Conservation (phyloP, 2,888 invertebrate species). For the Cinara cedri region DNA sequence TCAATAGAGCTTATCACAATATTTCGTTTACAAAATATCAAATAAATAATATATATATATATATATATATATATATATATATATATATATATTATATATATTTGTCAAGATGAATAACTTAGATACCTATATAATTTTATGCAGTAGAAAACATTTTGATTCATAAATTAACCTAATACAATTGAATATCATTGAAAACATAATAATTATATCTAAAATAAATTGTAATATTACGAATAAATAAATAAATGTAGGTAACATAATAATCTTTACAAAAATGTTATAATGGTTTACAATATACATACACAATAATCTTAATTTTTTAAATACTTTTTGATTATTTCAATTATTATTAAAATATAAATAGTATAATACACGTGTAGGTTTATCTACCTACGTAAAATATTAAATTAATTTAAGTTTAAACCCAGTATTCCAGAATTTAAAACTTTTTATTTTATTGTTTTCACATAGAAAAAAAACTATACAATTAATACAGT, state of each 20-base stretch:
- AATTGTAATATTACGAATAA: conserved; percentile 36
- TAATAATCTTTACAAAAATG: background rate
- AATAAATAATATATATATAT: conserved; percentile 13
- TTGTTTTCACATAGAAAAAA: background rate
- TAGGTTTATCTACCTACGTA: too few relatives aligned
- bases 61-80: background rate
- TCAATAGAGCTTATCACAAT: background rate
- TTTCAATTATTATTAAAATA: background rate
- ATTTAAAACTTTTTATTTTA: background rate
- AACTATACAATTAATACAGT: too few relatives aligned
- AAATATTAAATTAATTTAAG: background rate
- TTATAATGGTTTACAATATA: too few relatives aligned
- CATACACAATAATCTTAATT: background rate
- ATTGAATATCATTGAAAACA: background rate
- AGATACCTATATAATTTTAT: conserved; percentile 6
- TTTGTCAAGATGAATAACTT: conserved; percentile 25
- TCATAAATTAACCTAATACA: conserved; percentile 11
- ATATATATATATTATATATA: background rate
- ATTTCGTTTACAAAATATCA: background rate
- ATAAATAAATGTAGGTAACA: conserved; percentile 49
- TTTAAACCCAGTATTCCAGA: background rate
- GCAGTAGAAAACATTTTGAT: conserved; percentile 34
- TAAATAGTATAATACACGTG: too few relatives aligned
- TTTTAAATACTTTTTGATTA: conserved; percentile 32
- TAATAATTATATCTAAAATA: conserved; percentile 9